Evolutionary conservation across 2,888 invertebrate genomes (phyloP).

Genomic region (Drosophila leonis): DNA sequence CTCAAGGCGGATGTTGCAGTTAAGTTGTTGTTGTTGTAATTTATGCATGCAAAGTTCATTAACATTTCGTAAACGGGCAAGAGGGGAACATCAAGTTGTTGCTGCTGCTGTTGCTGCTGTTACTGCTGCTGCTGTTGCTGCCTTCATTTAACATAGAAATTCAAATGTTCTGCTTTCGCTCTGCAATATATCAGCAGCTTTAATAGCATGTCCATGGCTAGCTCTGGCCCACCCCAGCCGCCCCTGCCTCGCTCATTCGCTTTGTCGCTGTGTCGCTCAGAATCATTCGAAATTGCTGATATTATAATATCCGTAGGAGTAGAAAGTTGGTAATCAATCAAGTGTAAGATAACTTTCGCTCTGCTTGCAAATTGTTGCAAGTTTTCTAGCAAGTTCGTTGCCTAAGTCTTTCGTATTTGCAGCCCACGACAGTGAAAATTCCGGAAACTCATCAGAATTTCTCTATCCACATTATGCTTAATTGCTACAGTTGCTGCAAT

Average conservation of each 20-base stretch:
- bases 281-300: constrained; percentile 72
- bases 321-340: constrained; percentile 74
- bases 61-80: constrained; percentile 51
- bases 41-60: constrained; percentile 66
- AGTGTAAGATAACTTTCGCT: constrained; percentile 74
- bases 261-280: constrained; percentile 44
- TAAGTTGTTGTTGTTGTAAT: constrained; percentile 45
- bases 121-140: constrained; percentile 18
- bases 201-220: constrained; percentile 42
- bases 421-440: constrained; percentile 41
- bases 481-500: background rate
- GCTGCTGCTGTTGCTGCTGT: background rate
- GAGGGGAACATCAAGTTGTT: constrained; percentile 6
- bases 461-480: background rate
- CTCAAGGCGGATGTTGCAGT: constrained; percentile 61
- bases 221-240: background rate
- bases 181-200: constrained; percentile 52
- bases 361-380: constrained; percentile 61
- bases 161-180: constrained; percentile 76
- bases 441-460: constrained; percentile 37
- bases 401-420: constrained; percentile 66
- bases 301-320: constrained; percentile 72
- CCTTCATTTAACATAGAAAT: constrained; percentile 43
- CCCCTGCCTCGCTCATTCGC: background rate
- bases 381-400: constrained; percentile 69